These are phyloP conservation scores for Thamnophis elegans DNA, from an alignment of 2,797 vertebrate genomes.

Conservation along the genomic window DNA sequence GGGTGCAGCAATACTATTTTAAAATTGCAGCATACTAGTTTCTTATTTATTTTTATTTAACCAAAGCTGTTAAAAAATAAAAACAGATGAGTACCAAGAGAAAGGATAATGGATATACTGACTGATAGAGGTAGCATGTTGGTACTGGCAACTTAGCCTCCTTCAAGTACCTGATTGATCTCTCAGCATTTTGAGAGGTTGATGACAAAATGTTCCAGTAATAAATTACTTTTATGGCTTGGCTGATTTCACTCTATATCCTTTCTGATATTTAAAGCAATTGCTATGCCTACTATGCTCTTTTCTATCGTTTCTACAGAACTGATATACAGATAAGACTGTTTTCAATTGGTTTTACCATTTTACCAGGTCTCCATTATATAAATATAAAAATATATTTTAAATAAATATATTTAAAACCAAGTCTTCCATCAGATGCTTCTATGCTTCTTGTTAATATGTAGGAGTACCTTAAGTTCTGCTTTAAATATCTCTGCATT, in stretches of 20 bases:
- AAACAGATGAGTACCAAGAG: background rate
- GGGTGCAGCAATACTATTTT: background rate
- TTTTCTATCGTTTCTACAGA: background rate
- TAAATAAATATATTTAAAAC: background rate
- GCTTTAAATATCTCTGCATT: background rate
- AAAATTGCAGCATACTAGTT: background rate
- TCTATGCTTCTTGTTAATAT: background rate
- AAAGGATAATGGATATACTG: background rate
- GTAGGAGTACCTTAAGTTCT: background rate
- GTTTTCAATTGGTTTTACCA: background rate
- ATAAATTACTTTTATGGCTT: background rate
- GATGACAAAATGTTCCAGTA: background rate
- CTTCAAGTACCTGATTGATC: background rate
- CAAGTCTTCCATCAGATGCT: background rate
- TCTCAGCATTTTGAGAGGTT: background rate
- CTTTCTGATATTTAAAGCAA: background rate
- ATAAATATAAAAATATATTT: background rate
- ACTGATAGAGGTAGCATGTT: background rate
- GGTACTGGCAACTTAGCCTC: background rate
- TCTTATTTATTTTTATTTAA: background rate
- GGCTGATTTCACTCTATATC: background rate
- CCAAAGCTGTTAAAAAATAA: background rate
- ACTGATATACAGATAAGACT: background rate
- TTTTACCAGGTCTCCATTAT: background rate
- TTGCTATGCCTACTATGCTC: background rate